phyloP scores from a whole-genome alignment of 1,140 invertebrate species.

The Brachystomella parvula region DNA sequence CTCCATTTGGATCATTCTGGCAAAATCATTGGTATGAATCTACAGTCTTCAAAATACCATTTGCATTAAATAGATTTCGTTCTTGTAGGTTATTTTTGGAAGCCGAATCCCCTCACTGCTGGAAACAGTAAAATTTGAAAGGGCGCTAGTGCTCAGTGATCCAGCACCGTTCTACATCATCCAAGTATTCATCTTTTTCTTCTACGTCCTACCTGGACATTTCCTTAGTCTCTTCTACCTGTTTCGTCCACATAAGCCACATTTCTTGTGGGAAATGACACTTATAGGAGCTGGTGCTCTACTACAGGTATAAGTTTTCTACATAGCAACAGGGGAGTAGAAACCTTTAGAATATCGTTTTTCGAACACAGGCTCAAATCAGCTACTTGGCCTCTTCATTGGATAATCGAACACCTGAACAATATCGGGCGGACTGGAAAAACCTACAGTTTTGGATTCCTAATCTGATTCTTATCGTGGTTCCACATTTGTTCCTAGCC shows the following conservation, averaged over 20 bases:
- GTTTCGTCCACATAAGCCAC: constrained; percentile 13
- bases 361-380: constrained; percentile 29
- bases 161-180: constrained; percentile 33
- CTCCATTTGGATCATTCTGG: constrained; percentile 22
- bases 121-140: constrained; percentile 23
- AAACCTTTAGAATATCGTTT: background rate
- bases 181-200: constrained; percentile 28
- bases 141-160: constrained; percentile 21
- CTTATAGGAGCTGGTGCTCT: constrained; percentile 30
- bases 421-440: constrained; percentile 14
- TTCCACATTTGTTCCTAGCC: constrained; percentile 29
- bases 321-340: background rate
- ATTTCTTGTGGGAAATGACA: constrained; percentile 32
- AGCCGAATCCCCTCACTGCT: constrained; percentile 2
- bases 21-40: constrained; percentile 25
- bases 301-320: constrained; percentile 24
- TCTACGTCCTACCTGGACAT: constrained; percentile 32
- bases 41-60: background rate
- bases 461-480: constrained; percentile 27
- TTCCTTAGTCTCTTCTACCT: constrained; percentile 17
- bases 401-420: constrained; percentile 21
- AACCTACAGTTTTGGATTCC: constrained; percentile 26
- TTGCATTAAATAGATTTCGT: constrained; percentile 8
- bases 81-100: constrained; percentile 12
- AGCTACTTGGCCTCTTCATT: constrained; percentile 23